Evolutionary conservation across 2,113 vertebrate species (phyloP).

Genomic region (Hipposideros armiger): DNA sequence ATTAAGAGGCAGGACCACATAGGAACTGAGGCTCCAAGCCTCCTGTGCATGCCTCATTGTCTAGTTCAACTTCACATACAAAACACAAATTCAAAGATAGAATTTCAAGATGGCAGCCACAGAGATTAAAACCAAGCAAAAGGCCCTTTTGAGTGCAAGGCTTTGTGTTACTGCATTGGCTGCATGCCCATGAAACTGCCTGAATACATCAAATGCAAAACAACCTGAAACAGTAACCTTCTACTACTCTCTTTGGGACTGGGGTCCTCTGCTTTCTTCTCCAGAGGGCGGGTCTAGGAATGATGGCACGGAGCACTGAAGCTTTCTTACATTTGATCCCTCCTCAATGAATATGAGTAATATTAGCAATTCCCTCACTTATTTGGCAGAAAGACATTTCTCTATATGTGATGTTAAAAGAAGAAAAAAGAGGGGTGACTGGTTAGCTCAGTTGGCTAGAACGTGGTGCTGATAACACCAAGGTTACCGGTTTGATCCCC

Average conservation of each 20-base stretch:
- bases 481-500: too few species aligned
- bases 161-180: neutral
- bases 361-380: neutral
- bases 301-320: neutral
- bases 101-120: neutral
- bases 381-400: neutral
- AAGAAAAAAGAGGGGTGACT: too few species aligned
- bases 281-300: neutral
- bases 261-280: neutral
- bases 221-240: neutral
- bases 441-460: too few species aligned
- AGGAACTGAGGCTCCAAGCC: neutral
- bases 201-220: neutral
- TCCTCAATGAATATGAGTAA: neutral
- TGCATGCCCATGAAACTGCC: neutral
- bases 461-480: too few species aligned
- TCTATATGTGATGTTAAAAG: neutral
- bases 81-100: slow-evolving; percentile 14
- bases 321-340: neutral
- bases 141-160: neutral
- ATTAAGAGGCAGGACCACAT: neutral
- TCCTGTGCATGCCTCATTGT: neutral
- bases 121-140: neutral
- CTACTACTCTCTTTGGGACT: neutral
- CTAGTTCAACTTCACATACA: neutral